phyloP scores from a whole-genome alignment of 2,113 vertebrate genomes.

The Anhinga anhinga region DNA sequence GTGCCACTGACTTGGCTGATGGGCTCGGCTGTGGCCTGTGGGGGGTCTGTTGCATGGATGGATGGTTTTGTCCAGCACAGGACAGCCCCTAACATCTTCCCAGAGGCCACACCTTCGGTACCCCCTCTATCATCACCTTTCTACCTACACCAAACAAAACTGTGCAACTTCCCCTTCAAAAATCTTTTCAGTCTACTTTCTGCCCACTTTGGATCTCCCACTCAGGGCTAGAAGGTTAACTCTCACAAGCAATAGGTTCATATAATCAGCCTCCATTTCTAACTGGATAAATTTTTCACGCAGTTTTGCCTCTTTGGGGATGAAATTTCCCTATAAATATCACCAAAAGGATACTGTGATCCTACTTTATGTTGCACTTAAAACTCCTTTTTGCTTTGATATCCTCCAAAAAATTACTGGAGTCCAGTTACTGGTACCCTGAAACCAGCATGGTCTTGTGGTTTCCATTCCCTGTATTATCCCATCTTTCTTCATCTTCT shows the following conservation, averaged over 20 bases:
- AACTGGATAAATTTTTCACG: not conserved
- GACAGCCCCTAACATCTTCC: not conserved
- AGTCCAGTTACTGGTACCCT: not conserved
- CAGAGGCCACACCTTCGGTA: not conserved
- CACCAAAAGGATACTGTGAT: not conserved
- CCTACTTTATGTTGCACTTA: not conserved
- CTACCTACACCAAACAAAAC: not conserved
- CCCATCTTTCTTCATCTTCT: not conserved
- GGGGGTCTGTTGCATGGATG: accelerated
- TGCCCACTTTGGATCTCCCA: not conserved
- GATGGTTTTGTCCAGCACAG: not conserved
- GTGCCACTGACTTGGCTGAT: not conserved
- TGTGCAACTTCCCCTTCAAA: not conserved
- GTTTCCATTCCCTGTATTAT: not conserved
- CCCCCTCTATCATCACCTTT: not conserved
- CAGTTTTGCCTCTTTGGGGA: not conserved
- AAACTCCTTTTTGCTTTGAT: not conserved
- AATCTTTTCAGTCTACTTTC: not conserved
- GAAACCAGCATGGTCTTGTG: not conserved
- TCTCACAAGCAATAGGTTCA: not conserved
- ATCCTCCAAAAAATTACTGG: not conserved
- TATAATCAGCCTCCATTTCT: not conserved
- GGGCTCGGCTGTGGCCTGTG: not conserved
- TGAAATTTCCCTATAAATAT: not conserved
- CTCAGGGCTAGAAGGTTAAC: not conserved